Conservation (phyloP, 2,113 vertebrate genomes). For the Melanostigma gelatinosum region DNA sequence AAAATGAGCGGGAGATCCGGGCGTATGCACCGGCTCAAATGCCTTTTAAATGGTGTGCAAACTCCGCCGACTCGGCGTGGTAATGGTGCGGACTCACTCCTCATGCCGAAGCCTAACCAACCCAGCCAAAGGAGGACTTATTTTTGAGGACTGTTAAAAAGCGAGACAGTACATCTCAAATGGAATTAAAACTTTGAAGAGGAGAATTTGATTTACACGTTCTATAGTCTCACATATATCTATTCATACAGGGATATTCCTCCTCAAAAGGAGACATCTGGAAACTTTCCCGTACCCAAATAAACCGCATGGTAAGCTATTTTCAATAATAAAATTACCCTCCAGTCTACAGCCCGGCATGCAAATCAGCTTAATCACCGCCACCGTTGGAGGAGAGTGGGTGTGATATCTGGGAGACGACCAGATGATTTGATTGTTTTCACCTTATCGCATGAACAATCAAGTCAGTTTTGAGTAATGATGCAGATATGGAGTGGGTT, state of each 20-base stretch:
- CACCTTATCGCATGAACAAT: constrained; percentile 20
- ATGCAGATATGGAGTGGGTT: constrained; percentile 14
- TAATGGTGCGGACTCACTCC: too few species aligned
- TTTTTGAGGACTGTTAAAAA: background rate
- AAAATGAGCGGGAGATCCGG: too few species aligned
- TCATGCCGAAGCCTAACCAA: too few species aligned
- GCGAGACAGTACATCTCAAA: background rate
- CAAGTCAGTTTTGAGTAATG: constrained; percentile 34
- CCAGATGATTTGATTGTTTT: constrained; percentile 8
- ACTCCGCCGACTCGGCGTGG: too few species aligned
- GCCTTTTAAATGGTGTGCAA: too few species aligned
- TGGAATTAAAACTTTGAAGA: background rate
- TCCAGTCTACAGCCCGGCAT: background rate
- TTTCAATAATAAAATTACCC: background rate
- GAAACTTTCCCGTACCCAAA: background rate
- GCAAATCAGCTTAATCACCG: constrained; percentile 9
- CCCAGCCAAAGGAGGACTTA: too few species aligned
- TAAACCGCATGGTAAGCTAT: background rate
- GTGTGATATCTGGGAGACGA: constrained; percentile 18
- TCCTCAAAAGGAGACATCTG: background rate
- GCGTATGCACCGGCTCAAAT: too few species aligned
- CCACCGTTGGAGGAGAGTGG: background rate
- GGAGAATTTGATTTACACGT: background rate
- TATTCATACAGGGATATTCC: background rate
- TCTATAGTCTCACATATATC: background rate